phyloP scores from a whole-genome alignment of 2,113 vertebrate genomes.

The Pluvialis apricaria region DNA sequence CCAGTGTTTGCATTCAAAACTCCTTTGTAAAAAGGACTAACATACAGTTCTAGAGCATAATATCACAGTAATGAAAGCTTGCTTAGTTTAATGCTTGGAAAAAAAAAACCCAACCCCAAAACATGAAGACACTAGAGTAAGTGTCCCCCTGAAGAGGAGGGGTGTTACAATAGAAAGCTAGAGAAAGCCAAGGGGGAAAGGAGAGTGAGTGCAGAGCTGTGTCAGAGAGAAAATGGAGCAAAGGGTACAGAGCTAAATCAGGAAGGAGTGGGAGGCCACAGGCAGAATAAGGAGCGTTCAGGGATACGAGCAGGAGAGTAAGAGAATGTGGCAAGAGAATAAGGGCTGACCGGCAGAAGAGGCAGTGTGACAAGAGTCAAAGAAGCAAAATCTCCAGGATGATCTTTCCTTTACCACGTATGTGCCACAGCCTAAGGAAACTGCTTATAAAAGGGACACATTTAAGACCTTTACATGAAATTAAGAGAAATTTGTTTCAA shows the following conservation, averaged over 20 bases:
- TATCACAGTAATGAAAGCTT: background rate
- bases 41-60: background rate
- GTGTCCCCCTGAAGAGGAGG: background rate
- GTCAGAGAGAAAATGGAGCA: background rate
- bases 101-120: background rate
- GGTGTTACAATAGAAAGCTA: background rate
- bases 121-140: background rate
- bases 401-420: background rate
- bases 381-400: background rate
- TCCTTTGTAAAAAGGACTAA: background rate
- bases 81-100: background rate
- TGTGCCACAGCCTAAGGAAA: background rate
- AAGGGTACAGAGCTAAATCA: background rate
- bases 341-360: background rate
- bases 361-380: background rate
- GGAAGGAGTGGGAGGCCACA: background rate
- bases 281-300: background rate
- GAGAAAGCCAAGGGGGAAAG: background rate
- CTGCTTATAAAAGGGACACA: background rate
- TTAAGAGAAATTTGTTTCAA: background rate
- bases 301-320: background rate
- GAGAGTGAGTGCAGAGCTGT: background rate
- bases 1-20: background rate
- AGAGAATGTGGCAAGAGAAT: background rate
- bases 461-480: background rate